Percentiles rank a stretch among this genome's conserved stretches.
Conservation (phyloP, 2,797 vertebrate genomes). For the Sebastes trivittatus region DNA sequence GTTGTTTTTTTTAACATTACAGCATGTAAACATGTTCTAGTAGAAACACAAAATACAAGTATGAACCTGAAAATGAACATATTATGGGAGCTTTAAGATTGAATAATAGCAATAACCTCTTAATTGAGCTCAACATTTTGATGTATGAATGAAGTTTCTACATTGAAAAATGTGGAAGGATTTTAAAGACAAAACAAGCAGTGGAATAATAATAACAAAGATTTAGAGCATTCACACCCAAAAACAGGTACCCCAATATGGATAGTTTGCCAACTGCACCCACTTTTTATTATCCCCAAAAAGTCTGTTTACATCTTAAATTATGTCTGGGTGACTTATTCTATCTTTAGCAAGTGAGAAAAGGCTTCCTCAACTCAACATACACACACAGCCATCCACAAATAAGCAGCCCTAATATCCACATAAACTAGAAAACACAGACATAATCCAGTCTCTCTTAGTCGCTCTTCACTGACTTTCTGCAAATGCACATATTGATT, state of each 20-base stretch:
- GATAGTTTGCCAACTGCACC: background rate
- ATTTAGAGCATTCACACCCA: background rate
- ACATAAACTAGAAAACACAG: conserved; percentile 31
- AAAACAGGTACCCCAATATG: background rate
- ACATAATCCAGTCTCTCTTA: conserved; percentile 9
- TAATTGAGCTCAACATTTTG: background rate
- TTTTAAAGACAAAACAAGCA: background rate
- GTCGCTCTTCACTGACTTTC: conserved; percentile 3
- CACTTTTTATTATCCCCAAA: background rate
- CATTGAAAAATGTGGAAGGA: background rate
- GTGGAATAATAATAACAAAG: background rate
- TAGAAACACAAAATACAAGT: too few relatives aligned
- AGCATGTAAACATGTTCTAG: too few relatives aligned
- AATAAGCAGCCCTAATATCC: conserved; percentile 15
- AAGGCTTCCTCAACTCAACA: background rate
- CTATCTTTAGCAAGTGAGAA: background rate
- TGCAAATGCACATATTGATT: conserved; percentile 51
- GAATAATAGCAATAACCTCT: background rate
- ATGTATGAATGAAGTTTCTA: background rate
- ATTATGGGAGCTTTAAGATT: background rate
- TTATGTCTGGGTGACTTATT: background rate
- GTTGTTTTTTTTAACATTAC: fast-evolving
- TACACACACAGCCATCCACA: background rate
- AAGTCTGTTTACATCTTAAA: conserved; percentile 1
- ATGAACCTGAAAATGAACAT: too few relatives aligned